phyloP scores from a whole-genome alignment of 2,797 vertebrate genomes.

The Gila robusta region DNA sequence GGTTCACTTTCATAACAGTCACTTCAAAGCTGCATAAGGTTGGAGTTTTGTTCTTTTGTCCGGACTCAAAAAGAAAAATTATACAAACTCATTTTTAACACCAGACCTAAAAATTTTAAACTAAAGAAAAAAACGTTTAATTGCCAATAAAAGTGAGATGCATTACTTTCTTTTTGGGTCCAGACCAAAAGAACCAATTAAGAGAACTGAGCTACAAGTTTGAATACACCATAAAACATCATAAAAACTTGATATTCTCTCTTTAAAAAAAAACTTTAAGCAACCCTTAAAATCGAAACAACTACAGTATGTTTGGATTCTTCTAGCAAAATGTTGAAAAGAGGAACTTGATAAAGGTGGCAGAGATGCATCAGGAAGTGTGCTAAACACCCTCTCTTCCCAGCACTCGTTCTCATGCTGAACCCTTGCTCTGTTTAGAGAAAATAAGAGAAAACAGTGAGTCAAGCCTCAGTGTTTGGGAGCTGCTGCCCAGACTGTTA shows the following conservation, averaged over 20 bases:
- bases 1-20: not conserved
- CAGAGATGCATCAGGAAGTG: conserved; percentile 67
- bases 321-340: not conserved
- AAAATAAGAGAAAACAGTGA: conserved; percentile 84
- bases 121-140: no score
- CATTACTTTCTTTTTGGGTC: no score
- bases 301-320: not conserved
- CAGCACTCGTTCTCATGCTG: conserved; percentile 77
- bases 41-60: not conserved
- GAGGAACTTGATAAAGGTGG: not conserved
- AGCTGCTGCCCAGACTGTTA: conserved; percentile 80
- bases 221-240: not conserved
- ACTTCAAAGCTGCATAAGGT: not conserved
- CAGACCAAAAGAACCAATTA: no score
- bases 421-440: conserved; percentile 73
- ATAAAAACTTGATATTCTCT: not conserved
- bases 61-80: no score
- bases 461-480: conserved; percentile 75
- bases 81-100: no score
- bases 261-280: not conserved
- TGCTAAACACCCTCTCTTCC: conserved; percentile 73
- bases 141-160: not conserved
- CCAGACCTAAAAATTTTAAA: no score
- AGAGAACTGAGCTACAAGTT: no score
- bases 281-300: not conserved